A percentile compares a stretch with the other conserved stretches of the same genome.
These are phyloP conservation scores for Axis porcinus DNA, from an alignment of 2,113 vertebrate genomes.

Conservation along the genomic window DNA sequence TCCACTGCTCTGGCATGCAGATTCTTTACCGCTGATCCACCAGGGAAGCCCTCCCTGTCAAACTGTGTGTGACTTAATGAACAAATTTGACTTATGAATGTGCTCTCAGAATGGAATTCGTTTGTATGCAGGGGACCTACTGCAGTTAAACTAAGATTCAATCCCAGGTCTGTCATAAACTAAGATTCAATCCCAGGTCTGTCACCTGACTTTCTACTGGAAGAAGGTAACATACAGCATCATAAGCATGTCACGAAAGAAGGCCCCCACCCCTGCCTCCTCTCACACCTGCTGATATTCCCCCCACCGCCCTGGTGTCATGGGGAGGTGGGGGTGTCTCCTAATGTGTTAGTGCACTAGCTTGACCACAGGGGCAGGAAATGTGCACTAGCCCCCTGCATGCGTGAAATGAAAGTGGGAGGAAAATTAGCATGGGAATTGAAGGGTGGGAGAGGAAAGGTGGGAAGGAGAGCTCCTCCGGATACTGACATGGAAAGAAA, in stretches of 20 bases:
- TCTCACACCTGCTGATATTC: background rate
- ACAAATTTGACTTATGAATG: background rate
- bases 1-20: background rate
- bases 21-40: background rate
- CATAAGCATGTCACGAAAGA: background rate
- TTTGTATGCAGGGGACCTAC: background rate
- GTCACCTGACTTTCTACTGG: background rate
- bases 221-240: background rate
- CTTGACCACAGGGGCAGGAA: background rate
- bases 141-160: background rate
- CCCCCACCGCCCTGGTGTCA: background rate
- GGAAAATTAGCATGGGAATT: background rate
- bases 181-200: background rate
- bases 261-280: background rate
- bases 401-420: background rate
- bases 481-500: background rate
- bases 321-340: background rate
- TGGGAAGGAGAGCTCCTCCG: background rate
- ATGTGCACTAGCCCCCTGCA: background rate
- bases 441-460: background rate
- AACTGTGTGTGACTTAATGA: background rate
- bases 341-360: background rate
- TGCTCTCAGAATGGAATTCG: background rate
- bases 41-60: background rate
- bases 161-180: background rate